Base-by-base conservation (phyloP, 2,888 invertebrate genomes). In the Lepidocyrtoides sp. region DNA sequence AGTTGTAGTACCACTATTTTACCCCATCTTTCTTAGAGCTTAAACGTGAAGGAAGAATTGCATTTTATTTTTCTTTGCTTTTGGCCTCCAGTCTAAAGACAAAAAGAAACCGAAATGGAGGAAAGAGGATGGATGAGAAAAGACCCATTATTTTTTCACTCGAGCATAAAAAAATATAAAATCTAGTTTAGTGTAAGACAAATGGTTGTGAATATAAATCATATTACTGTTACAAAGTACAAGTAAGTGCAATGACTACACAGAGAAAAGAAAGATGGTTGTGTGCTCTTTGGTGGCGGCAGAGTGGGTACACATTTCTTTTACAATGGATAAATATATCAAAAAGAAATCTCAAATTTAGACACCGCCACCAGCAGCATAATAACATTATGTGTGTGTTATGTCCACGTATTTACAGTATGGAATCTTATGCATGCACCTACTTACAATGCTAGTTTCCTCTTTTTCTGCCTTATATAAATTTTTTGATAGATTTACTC, bases 131-230 rank as follows among this genome's bases (percentile, higher is more conserved):
- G 85, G 75, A 26, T 86, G 23, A 54, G 29, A 20, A 72, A 75
- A 57, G 75, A 20, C 12, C 85, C 75, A 86, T 86, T 86, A 75
- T 75, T 75, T 75, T 86, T 75, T 63, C 66, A 77, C 63, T 66
- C 36, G 7, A 60, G 57, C 75, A 48, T 14, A 75, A 75, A 32
- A 72, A 60, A 79, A 72, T 69, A 82, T 57, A 81, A 81, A 82
- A 82, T 82, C 82, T 89, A 82, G 81, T 89, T 89, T 89, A 79
- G 82, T 81, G 82, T 54, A 89, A 89, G 88, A 89, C 88, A 89
- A 89, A 89, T 89, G 88, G 82, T 26, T 82, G 32, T 36, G 82
- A 82, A 82, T 89, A 89, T 89, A 89, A 89, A 89, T 89, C 88
- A 89, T 89, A 89, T 72, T 89, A 82, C 36, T 36, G 66, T 69